Percentiles rank a stretch among this genome's conserved stretches.
These are phyloP conservation scores for Prunella himalayana DNA, from an alignment of 2,113 vertebrate genomes.

Conservation along the genomic window DNA sequence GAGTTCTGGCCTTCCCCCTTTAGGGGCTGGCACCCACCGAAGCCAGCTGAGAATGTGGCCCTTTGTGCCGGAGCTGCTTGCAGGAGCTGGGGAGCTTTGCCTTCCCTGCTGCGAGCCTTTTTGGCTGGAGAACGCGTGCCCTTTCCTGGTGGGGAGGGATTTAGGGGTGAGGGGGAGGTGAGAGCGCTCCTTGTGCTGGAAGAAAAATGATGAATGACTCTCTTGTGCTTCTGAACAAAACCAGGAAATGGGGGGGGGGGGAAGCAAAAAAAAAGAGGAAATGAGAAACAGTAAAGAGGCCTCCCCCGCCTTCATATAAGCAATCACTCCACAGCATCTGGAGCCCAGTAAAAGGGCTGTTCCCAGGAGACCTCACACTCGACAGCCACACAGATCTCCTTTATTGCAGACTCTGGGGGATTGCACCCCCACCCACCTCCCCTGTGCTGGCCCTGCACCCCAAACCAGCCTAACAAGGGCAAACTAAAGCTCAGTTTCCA, in stretches of 20 bases:
- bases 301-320: conserved; percentile 49
- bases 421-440: background rate
- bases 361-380: conserved; percentile 40
- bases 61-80: conserved; percentile 28
- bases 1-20: conserved; percentile 34
- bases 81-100: conserved; percentile 25
- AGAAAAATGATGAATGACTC: conserved; percentile 65
- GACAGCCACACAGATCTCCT: conserved; percentile 18
- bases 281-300: conserved; percentile 61
- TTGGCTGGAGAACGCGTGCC: conserved; percentile 30
- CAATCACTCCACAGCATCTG: conserved; percentile 56
- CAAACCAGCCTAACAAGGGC: background rate
- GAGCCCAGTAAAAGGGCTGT: conserved; percentile 41
- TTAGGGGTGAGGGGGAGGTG: conserved; percentile 58
- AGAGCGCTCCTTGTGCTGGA: conserved; percentile 59
- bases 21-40: conserved; percentile 25
- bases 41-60: conserved; percentile 46
- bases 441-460: background rate
- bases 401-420: background rate
- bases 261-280: conserved; percentile 41
- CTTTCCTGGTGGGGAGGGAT: conserved; percentile 60
- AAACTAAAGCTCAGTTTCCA: background rate
- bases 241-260: conserved; percentile 34
- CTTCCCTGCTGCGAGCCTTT: conserved; percentile 47
- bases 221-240: conserved; percentile 68